Evolutionary conservation across 2,797 vertebrate species (phyloP).

Genomic region (Crenuchus spilurus): DNA sequence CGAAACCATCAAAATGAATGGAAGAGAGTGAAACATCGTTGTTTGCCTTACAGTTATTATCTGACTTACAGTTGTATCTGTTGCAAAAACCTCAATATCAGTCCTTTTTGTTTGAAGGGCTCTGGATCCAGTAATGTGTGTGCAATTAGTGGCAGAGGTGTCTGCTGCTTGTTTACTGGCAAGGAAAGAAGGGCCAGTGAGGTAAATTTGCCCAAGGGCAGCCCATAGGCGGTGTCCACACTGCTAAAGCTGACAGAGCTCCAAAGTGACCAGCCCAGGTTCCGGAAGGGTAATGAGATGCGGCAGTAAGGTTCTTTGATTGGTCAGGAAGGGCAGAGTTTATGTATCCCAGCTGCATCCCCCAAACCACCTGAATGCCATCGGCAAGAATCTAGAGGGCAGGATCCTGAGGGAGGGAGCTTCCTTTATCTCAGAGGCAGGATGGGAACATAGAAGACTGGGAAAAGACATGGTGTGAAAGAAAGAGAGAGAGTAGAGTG

Average conservation of each 20-base stretch:
- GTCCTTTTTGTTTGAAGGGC: background rate
- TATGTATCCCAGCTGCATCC: constrained; percentile 1
- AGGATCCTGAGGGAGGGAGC: constrained; percentile 21
- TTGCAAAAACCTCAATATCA: background rate
- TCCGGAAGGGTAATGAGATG: background rate
- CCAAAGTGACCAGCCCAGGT: background rate
- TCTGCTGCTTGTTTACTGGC: constrained; percentile 17
- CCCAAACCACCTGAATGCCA: constrained; percentile 30
- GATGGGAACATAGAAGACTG: background rate
- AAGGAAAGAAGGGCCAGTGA: constrained; percentile 10
- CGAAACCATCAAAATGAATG: too few species aligned
- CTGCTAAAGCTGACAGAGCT: background rate
- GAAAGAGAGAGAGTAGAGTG: constrained; percentile 6
- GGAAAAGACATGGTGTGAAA: background rate
- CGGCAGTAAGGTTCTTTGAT: constrained; percentile 4
- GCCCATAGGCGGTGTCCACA: constrained; percentile 35
- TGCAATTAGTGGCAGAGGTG: background rate
- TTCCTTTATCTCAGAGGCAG: constrained; percentile 3
- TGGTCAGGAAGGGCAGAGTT: constrained; percentile 28
- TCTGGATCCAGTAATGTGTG: background rate
- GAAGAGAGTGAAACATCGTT: too few species aligned
- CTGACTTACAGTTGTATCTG: too few species aligned
- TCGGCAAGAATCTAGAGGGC: constrained; percentile 20
- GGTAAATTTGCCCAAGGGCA: constrained; percentile 34
- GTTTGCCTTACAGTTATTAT: too few species aligned